These are phyloP conservation scores for Polietes domitor DNA, from an alignment of 2,888 invertebrate species.

Conservation along the genomic window DNA sequence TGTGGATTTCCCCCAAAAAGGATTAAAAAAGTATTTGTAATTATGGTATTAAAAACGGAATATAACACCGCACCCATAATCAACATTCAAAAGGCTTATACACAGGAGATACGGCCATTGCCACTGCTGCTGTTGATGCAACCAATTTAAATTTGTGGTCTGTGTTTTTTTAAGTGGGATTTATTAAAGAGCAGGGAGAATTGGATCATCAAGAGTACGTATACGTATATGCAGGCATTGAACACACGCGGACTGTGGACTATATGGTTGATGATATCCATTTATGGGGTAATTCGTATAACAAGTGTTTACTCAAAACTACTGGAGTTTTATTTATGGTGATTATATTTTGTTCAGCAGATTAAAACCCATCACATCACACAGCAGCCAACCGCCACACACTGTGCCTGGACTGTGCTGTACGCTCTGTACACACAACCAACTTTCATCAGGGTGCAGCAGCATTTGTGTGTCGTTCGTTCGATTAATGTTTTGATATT, in stretches of 20 bases:
- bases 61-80: conserved; percentile 45
- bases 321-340: conserved; percentile 29
- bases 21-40: conserved; percentile 49
- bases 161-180: background rate
- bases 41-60: conserved; percentile 59
- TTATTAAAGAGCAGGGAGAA: background rate
- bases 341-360: conserved; percentile 21
- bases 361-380: background rate
- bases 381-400: background rate
- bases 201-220: background rate
- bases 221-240: too few species aligned
- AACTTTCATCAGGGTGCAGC: background rate
- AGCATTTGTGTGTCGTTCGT: conserved; percentile 1
- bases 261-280: background rate
- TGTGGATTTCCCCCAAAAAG: conserved; percentile 22
- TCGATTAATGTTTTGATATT: conserved; percentile 28
- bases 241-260: background rate
- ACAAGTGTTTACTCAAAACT: conserved; percentile 31
- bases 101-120: background rate
- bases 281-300: background rate
- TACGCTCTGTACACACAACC: background rate
- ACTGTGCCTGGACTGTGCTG: too few species aligned
- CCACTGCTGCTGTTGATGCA: background rate
- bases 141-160: conserved; percentile 26
- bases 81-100: conserved; percentile 14